Conservation (phyloP, 2,888 invertebrate genomes). For the Caradrina kadenii region DNA sequence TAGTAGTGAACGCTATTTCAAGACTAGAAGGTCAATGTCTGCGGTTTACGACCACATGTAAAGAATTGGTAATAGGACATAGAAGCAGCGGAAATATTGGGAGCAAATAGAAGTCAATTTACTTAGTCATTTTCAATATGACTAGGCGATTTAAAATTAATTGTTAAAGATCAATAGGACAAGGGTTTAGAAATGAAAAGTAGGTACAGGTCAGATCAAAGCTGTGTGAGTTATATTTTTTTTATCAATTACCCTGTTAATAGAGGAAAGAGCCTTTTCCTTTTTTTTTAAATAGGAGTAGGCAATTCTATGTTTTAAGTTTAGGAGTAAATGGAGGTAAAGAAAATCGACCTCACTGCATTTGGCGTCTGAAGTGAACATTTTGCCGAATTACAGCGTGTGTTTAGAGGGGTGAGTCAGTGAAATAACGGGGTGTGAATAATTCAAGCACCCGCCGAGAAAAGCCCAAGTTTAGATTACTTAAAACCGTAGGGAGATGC, state of each 20-base stretch:
- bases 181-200: too few species aligned
- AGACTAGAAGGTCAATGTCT: constrained; percentile 85
- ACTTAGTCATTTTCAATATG: too few species aligned
- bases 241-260: too few species aligned
- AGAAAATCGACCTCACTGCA: neutral
- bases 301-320: too few species aligned
- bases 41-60: constrained; percentile 72
- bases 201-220: too few species aligned
- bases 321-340: neutral
- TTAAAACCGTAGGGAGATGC: constrained; percentile 1
- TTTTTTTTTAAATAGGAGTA: too few species aligned
- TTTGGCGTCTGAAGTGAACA: constrained; percentile 10
- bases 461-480: constrained; percentile 16
- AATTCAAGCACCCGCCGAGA: constrained; percentile 37
- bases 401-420: constrained; percentile 37
- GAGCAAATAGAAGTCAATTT: neutral
- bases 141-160: too few species aligned
- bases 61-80: constrained; percentile 39
- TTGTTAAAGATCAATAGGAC: too few species aligned
- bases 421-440: constrained; percentile 43
- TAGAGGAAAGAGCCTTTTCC: too few species aligned
- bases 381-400: constrained; percentile 17
- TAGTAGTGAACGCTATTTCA: constrained; percentile 76
- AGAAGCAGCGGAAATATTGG: constrained; percentile 20
- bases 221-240: too few species aligned